Evolutionary conservation across 1,140 invertebrate species (phyloP).

Genomic region (Linepithema humile): DNA sequence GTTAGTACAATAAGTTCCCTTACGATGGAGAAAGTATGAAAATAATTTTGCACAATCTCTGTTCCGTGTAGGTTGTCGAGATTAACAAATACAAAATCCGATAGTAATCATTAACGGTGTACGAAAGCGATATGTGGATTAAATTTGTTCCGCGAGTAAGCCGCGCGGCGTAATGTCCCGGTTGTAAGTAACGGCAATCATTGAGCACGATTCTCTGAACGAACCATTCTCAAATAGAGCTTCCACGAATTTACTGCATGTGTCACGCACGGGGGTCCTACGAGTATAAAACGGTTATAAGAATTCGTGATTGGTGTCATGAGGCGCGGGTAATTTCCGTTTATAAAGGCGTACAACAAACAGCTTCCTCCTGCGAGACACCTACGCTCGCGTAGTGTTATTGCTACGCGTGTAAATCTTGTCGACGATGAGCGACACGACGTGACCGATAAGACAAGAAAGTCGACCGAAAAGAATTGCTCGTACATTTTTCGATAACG

Average conservation of each 20-base stretch:
- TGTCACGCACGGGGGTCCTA: neutral
- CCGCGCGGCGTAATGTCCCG: neutral
- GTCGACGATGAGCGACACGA: neutral
- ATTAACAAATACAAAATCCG: neutral
- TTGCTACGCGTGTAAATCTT: conserved; percentile 40
- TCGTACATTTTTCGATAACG: neutral
- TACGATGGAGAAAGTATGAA: neutral
- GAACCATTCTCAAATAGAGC: conserved; percentile 27
- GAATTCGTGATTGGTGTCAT: conserved; percentile 43
- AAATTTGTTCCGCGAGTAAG: neutral
- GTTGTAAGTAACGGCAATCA: neutral
- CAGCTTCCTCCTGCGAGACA: conserved; percentile 66
- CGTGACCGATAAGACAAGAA: neutral
- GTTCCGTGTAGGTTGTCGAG: neutral
- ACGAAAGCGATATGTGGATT: neutral
- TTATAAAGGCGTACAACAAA: conserved; percentile 70
- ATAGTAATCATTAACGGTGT: neutral
- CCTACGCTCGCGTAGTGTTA: conserved; percentile 55
- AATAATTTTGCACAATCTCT: neutral
- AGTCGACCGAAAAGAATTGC: neutral
- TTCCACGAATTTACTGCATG: conserved; percentile 41
- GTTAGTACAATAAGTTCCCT: neutral
- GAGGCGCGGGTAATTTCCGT: conserved; percentile 47
- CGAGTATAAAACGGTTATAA: conserved; percentile 29
- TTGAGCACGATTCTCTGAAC: conserved; percentile 21